These are phyloP conservation scores for Rhinogobio ventralis DNA, from an alignment of 2,797 vertebrate species.

Conservation along the genomic window DNA sequence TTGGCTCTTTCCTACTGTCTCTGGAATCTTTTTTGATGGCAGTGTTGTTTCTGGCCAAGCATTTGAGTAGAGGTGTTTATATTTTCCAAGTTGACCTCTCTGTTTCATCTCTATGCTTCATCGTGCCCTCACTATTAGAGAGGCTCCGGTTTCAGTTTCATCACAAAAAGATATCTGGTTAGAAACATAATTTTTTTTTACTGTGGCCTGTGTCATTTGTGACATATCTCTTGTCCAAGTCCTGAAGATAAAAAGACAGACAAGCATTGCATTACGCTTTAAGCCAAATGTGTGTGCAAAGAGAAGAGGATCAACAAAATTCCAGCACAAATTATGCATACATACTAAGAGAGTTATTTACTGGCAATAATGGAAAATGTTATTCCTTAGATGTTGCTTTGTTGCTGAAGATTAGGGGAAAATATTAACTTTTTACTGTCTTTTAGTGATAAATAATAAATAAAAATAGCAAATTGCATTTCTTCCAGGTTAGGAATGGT, in stretches of 20 bases:
- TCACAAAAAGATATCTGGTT: neutral
- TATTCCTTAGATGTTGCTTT: neutral
- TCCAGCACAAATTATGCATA: neutral
- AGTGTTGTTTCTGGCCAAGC: constrained; percentile 42
- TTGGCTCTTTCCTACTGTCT: constrained; percentile 59
- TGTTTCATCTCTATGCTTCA: constrained; percentile 3
- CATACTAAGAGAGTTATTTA: neutral
- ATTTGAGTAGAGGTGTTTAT: constrained; percentile 56
- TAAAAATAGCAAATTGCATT: neutral
- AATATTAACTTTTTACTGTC: neutral
- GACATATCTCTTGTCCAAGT: constrained; percentile 16
- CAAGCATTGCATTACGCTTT: neutral
- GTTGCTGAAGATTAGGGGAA: neutral
- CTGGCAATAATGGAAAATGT: neutral
- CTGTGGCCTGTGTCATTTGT: neutral
- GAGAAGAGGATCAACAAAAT: neutral
- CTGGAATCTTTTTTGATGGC: constrained; percentile 56
- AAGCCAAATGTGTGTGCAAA: constrained; percentile 9
- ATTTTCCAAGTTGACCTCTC: constrained; percentile 53
- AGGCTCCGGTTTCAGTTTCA: neutral
- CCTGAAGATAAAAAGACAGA: neutral
- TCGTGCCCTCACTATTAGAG: neutral
- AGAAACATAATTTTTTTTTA: neutral
- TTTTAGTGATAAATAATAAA: neutral
- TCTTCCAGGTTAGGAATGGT: neutral